phyloP scores from a whole-genome alignment of 2,888 invertebrate species.

The Andrena marginata region DNA sequence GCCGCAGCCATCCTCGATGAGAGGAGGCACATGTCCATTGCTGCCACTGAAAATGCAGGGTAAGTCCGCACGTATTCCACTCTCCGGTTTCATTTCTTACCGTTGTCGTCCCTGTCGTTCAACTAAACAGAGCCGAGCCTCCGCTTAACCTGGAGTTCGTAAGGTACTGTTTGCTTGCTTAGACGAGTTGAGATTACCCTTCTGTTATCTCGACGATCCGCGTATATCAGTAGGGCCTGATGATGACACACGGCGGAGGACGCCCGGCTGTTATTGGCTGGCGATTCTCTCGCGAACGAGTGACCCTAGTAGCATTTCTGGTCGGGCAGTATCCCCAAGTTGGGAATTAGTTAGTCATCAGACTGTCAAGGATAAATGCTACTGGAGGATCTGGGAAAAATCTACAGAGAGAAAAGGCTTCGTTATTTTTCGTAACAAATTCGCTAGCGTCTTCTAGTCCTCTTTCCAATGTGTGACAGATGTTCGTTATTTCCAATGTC shows the following conservation, averaged over 20 bases:
- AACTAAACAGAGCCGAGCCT: neutral
- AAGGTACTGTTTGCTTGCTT: constrained; percentile 25
- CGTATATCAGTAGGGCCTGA: neutral
- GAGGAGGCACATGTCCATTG: constrained; percentile 89
- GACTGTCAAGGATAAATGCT: too few relatives aligned
- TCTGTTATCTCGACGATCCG: constrained; percentile 7
- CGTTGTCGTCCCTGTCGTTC: neutral
- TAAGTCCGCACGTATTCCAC: constrained; percentile 77
- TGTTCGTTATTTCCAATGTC: too few relatives aligned
- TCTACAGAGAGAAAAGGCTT: too few relatives aligned
- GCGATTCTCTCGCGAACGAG: neutral
- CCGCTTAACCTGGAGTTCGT: neutral
- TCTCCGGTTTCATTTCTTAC: neutral
- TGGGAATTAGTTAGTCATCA: too few relatives aligned
- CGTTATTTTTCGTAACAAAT: too few relatives aligned
- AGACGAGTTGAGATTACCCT: constrained; percentile 12
- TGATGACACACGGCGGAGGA: neutral
- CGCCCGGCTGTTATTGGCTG: neutral
- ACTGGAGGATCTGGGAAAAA: too few relatives aligned
- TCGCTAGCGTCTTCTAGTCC: too few relatives aligned
- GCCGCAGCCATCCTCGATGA: constrained; percentile 87
- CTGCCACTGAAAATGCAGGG: constrained; percentile 89
- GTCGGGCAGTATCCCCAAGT: too few relatives aligned
- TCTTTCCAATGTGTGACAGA: too few relatives aligned
- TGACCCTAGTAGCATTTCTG: neutral